phyloP scores from a whole-genome alignment of 2,797 vertebrate species.

The Tauraco hartlaubi region DNA sequence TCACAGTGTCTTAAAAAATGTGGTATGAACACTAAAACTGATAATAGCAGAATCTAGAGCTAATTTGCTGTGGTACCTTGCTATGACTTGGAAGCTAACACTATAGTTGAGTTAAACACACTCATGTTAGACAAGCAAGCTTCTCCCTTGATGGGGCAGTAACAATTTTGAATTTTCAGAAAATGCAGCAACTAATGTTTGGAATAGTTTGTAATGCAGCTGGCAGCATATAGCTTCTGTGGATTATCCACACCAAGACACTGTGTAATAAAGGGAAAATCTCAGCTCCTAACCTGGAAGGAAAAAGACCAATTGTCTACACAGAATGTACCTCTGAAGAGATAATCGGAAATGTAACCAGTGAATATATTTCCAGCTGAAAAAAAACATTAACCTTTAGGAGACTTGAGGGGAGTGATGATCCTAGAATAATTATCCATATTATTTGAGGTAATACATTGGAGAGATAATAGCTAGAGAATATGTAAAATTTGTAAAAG shows the following conservation, averaged over 20 bases:
- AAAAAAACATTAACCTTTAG: background rate
- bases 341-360: background rate
- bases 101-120: background rate
- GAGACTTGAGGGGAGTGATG: background rate
- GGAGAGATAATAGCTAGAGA: background rate
- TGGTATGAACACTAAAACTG: background rate
- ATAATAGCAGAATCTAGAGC: background rate
- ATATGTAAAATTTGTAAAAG: background rate
- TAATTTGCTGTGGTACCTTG: background rate
- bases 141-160: background rate
- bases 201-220: background rate
- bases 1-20: background rate
- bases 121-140: background rate
- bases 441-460: background rate
- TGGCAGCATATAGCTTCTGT: background rate
- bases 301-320: background rate
- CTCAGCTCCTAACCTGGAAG: background rate
- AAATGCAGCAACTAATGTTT: background rate
- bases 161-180: background rate
- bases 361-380: background rate
- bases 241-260: background rate
- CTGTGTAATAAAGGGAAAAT: background rate
- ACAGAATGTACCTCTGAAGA: background rate
- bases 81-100: background rate
- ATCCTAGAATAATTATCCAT: background rate